Percentiles rank a stretch among this genome's conserved stretches.
phyloP scores from a whole-genome alignment of 2,888 invertebrate genomes.

The Daptonema setosum region DNA sequence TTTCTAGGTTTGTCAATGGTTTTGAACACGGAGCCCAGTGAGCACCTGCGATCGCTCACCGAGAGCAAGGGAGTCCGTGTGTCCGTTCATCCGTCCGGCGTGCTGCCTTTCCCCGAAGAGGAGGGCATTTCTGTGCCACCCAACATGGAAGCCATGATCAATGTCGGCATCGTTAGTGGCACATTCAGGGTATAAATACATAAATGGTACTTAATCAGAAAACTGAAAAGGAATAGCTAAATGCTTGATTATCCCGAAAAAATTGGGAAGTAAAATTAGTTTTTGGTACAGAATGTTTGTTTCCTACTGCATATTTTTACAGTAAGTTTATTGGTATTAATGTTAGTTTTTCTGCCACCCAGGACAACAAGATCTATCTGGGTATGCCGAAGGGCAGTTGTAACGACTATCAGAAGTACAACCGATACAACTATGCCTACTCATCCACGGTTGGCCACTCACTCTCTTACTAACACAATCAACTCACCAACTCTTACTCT shows the following conservation, averaged over 20 bases:
- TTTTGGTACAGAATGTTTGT: no score
- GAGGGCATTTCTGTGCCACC: constrained; percentile 1
- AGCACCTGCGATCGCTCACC: neutral
- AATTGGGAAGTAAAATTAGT: no score
- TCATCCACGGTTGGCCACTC: neutral
- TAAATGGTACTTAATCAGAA: no score
- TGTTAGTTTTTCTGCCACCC: neutral
- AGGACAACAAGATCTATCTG: neutral
- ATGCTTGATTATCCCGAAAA: neutral
- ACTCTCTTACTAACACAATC: no score
- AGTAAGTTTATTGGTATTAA: neutral
- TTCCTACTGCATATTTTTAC: neutral
- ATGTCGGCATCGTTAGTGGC: neutral
- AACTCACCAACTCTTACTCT: no score
- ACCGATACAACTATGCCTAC: neutral
- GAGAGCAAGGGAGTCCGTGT: constrained; percentile 1
- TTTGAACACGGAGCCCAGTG: neutral
- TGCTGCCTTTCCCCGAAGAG: constrained; percentile 2
- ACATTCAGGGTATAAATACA: no score
- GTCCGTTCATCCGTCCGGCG: neutral
- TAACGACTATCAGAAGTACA: neutral
- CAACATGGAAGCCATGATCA: neutral
- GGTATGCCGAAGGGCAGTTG: neutral
- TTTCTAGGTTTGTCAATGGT: constrained; percentile 1
- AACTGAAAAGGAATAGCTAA: no score